Evolutionary conservation across 2,797 vertebrate genomes (phyloP).

Genomic region (Sebastes goodei): DNA sequence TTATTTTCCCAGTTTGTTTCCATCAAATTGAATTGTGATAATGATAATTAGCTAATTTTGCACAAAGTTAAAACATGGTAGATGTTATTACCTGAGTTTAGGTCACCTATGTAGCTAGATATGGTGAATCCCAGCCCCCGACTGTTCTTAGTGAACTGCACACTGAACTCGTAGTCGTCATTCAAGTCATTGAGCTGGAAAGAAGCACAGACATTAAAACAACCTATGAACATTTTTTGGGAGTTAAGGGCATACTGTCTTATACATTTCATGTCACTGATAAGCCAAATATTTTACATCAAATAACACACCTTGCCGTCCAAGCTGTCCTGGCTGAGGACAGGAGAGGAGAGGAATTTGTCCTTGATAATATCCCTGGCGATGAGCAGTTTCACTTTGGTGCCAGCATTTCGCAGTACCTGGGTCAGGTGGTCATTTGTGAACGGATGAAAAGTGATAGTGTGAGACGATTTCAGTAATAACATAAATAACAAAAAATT

Average conservation of each 20-base stretch:
- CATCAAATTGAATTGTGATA: background rate
- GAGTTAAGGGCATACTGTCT: background rate
- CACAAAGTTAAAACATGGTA: background rate
- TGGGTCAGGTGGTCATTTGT: conserved; percentile 48
- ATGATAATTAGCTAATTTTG: background rate
- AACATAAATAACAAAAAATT: background rate
- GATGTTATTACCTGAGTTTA: conserved; percentile 85
- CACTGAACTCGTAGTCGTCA: conserved; percentile 81
- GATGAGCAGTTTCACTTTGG: conserved; percentile 89
- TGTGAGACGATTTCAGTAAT: background rate
- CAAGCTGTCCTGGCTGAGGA: conserved; percentile 69
- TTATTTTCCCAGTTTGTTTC: background rate
- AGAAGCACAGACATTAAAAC: conserved; percentile 16
- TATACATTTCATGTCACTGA: background rate
- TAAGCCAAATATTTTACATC: background rate
- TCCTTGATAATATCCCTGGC: conserved; percentile 86
- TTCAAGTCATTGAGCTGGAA: conserved; percentile 75
- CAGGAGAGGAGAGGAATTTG: conserved; percentile 74
- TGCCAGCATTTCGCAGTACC: conserved; percentile 91
- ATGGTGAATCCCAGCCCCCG: conserved; percentile 92
- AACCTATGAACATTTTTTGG: background rate
- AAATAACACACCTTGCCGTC: conserved; percentile 55
- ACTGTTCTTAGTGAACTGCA: conserved; percentile 91
- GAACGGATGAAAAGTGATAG: conserved; percentile 4
- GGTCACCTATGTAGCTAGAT: conserved; percentile 90